Conservation (phyloP, 2,113 vertebrate genomes). For the Mastomys coucha region DNA sequence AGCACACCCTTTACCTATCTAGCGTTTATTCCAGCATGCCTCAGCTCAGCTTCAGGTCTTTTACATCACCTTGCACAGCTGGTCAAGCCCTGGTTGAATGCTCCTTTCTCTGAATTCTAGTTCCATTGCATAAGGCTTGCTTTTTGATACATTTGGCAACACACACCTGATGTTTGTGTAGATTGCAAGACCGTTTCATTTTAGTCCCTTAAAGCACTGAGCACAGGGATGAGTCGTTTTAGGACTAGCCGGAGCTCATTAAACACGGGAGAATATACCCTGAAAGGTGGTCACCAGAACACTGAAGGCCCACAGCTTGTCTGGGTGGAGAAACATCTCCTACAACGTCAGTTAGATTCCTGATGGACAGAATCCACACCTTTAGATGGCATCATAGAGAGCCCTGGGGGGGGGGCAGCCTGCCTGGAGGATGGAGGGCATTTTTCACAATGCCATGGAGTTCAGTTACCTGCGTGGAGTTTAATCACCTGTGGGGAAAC, state of each 20-base stretch:
- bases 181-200: background rate
- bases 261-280: conserved; percentile 36
- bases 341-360: conserved; percentile 50
- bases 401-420: background rate
- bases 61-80: background rate
- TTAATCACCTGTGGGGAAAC: background rate
- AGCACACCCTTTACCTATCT: background rate
- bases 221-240: background rate
- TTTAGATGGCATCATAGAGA: background rate
- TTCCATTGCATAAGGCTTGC: background rate
- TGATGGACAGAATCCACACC: background rate
- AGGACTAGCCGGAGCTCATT: background rate
- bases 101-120: conserved; percentile 6
- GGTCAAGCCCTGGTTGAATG: background rate
- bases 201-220: background rate
- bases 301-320: background rate
- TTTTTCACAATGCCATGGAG: background rate
- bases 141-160: background rate
- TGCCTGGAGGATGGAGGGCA: background rate
- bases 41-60: background rate
- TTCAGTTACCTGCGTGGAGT: background rate
- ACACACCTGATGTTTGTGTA: background rate
- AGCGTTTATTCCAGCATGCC: background rate
- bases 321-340: conserved; percentile 34
- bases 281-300: background rate